Evolutionary conservation across 2,113 vertebrate species (phyloP), one percentile per base, ranked within the genome.

Genomic region (Picathartes gymnocephalus): DNA sequence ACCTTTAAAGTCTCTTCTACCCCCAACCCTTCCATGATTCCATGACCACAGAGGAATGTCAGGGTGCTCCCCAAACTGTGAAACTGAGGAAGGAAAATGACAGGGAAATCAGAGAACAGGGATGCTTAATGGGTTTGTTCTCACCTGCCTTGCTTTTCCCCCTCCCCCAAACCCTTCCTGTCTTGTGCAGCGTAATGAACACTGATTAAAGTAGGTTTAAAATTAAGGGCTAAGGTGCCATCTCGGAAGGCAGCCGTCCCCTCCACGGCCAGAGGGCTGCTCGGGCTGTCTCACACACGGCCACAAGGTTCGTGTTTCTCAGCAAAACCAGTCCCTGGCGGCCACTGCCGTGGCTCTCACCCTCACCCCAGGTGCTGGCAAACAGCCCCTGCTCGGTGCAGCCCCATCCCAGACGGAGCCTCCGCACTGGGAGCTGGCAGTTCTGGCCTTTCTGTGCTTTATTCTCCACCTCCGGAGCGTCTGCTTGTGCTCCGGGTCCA

Each of bases 391-490:
- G 40, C 81, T 56, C 9, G 10, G 17, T 28, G 73, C 73, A 39
- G 56, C 73, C 73, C 4, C 77, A 10, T 20, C 51, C 89, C 86
- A 28, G 19, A 4, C 64, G 1, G 21, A 71, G 95, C 77, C 40
- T 28, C 47, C 24, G 25, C 24, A 33, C 44, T 82, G 50, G 89
- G 90, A 94, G 89, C 69, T 31, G 96, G 51, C 17, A 78, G 74
- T 90, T 81, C 92, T 70, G 69, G 65, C 21, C 21, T 74, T 91
- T 85, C 98, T 98, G 97, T 98, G 98, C 98, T 98, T 97, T 96
- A 70, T 91, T 88, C 81, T 96, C 91, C 92, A 65, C 90, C 74
- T 93, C 90, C 58, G 83, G 87, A 96, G 95, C 68, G 7, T 68
- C 88, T 87, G 84, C 87, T 30, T 23, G 83, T 71, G 82, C 74